Evolutionary conservation across 2,888 invertebrate species (phyloP), one percentile per base, ranked within the genome.

Genomic region (Laspeyria flexula): DNA sequence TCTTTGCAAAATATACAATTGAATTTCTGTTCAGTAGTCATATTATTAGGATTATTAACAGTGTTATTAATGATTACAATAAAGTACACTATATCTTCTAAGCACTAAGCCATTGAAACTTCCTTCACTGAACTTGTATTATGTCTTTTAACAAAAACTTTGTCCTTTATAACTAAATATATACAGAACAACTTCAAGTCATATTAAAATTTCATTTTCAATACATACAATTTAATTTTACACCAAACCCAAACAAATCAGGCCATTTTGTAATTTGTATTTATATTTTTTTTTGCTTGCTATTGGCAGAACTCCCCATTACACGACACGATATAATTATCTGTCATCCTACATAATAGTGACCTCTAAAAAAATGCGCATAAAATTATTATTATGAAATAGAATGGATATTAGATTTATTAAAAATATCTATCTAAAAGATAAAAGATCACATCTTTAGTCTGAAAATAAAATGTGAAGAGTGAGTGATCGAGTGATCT

Each of bases 1-100:
- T 93, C 90, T 65, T 93, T 90, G 72, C 94, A 95, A 66, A 95
- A 89, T 60, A 94, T 89, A 77, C 94, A 94, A 47, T 85, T 86
- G 50, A 85, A 87, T 64, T 79, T 86, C 73, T 84, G 72, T 42
- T 75, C 73, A 40, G 86, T 80, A 77, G 74, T 83, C 89, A 89
- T 90, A 34, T 52, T 72, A 30, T 12, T 43, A 40, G 1, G n/a
- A n/a, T n/a, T n/a, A n/a, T n/a, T n/a, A n/a, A n/a, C n/a, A 3
- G 25, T 31, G 15, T 35, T 39, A 48, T 16, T 9, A 16, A 10
- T 23, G 12, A 53, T 54, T 63, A 33, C 10, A 42, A 15, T 38
- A 46, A 13, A 41, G n/a, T 11, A 43, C 27, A 51, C 15, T 46
- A 40, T 21, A 12, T 21, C 5, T 54, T 46, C 37, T 44, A 4